These are phyloP conservation scores for Emmelina monodactyla DNA, from an alignment of 2,888 invertebrate species.

Conservation along the genomic window DNA sequence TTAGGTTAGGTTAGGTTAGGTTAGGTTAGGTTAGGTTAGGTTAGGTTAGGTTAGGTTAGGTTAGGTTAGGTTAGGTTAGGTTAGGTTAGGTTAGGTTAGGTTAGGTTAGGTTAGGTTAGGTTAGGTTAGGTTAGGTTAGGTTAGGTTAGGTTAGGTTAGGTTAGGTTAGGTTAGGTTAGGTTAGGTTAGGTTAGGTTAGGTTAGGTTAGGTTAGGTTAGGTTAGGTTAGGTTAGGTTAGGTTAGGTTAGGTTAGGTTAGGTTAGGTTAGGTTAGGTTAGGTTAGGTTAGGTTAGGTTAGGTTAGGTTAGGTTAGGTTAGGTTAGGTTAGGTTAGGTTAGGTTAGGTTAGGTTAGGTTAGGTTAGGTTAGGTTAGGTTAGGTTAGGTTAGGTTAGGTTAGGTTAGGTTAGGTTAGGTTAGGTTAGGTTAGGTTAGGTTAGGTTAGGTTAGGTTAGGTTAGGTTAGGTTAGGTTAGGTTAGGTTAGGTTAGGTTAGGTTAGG, in stretches of 20 bases:
- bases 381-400: slow-evolving; percentile 17
- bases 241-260: slow-evolving; percentile 19
- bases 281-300: slow-evolving; percentile 17
- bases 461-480: slow-evolving; percentile 8
- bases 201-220: slow-evolving; percentile 18
- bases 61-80: slow-evolving; percentile 15
- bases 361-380: slow-evolving; percentile 17
- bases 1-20: slow-evolving; percentile 18
- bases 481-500: slow-evolving; percentile 7
- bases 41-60: slow-evolving; percentile 14
- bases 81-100: slow-evolving; percentile 16
- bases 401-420: slow-evolving; percentile 17
- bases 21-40: slow-evolving; percentile 15
- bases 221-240: slow-evolving; percentile 19
- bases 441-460: slow-evolving; percentile 14
- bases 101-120: slow-evolving; percentile 16
- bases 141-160: slow-evolving; percentile 17
- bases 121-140: slow-evolving; percentile 17
- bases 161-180: slow-evolving; percentile 17
- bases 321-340: slow-evolving; percentile 16
- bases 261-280: slow-evolving; percentile 17
- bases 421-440: slow-evolving; percentile 14
- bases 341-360: slow-evolving; percentile 17
- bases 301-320: slow-evolving; percentile 16
- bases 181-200: slow-evolving; percentile 17